Conservation (phyloP, 2,113 vertebrate species). For the Tupaia tana region DNA sequence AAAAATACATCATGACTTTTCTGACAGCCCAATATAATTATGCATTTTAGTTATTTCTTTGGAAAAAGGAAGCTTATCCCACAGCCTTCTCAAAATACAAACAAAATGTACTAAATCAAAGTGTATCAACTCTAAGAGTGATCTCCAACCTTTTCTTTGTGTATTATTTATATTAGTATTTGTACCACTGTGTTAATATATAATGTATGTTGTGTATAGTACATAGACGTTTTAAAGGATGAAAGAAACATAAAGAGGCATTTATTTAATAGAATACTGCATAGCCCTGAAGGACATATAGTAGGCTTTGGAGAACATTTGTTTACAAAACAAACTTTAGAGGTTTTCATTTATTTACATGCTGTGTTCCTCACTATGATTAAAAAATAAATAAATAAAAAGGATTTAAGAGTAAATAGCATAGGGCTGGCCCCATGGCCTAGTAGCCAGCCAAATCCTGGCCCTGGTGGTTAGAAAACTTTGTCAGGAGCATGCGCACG, state of each 20-base stretch:
- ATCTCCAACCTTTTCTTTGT: not conserved
- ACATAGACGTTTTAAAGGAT: not conserved
- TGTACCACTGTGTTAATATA: not conserved
- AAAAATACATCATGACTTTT: no score
- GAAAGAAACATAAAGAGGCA: slow-evolving; percentile 6
- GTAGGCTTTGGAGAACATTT: not conserved
- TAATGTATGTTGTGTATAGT: not conserved
- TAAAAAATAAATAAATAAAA: not conserved
- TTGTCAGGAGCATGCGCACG: no score
- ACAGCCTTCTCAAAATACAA: slow-evolving; percentile 12
- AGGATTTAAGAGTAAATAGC: not conserved
- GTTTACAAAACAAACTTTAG: not conserved
- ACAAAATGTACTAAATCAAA: not conserved
- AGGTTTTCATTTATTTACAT: not conserved
- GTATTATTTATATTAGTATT: not conserved
- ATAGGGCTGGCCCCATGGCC: no score
- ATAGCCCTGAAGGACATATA: not conserved
- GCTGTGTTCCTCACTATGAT: not conserved
- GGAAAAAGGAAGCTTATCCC: slow-evolving; percentile 21
- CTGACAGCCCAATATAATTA: not conserved
- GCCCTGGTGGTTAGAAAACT: no score
- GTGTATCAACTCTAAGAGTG: not conserved
- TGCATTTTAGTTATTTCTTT: slow-evolving; percentile 45
- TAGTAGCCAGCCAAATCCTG: no score
- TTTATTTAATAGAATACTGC: not conserved